phyloP scores from a whole-genome alignment of 2,113 vertebrate genomes.

The Phaethon lepturus region DNA sequence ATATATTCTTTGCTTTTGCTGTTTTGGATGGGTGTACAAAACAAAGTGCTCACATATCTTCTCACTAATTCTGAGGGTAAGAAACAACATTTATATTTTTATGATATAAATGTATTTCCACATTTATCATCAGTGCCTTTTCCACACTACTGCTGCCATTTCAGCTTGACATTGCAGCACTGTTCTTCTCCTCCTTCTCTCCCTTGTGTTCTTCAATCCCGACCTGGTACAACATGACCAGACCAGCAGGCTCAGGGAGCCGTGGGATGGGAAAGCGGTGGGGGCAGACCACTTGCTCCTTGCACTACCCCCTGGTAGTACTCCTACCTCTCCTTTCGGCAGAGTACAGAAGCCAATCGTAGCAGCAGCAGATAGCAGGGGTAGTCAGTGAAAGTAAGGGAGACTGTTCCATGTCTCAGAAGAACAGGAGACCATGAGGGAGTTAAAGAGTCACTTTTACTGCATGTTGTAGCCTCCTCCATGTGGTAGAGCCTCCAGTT shows the following conservation, averaged over 20 bases:
- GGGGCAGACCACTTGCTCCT: rapidly evolving
- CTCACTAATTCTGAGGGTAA: neutral
- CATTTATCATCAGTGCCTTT: neutral
- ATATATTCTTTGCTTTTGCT: neutral
- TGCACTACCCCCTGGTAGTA: neutral
- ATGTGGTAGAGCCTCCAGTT: neutral
- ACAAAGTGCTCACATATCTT: neutral
- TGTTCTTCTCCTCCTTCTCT: neutral
- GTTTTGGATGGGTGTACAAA: neutral
- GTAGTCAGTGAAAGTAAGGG: neutral
- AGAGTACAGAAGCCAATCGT: too few relatives aligned
- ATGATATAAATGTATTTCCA: neutral
- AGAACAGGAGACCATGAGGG: neutral
- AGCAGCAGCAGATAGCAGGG: rapidly evolving
- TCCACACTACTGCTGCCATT: neutral
- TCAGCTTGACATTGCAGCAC: neutral
- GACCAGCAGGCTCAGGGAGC: neutral
- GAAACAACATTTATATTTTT: neutral
- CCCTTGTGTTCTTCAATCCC: rapidly evolving
- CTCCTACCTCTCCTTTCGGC: neutral
- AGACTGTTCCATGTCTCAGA: neutral
- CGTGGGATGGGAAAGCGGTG: rapidly evolving
- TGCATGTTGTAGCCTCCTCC: neutral
- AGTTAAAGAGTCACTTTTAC: neutral
- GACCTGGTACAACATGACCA: rapidly evolving